Base-by-base conservation (phyloP, 1,140 invertebrate genomes). In the Chrysoperla carnea region DNA sequence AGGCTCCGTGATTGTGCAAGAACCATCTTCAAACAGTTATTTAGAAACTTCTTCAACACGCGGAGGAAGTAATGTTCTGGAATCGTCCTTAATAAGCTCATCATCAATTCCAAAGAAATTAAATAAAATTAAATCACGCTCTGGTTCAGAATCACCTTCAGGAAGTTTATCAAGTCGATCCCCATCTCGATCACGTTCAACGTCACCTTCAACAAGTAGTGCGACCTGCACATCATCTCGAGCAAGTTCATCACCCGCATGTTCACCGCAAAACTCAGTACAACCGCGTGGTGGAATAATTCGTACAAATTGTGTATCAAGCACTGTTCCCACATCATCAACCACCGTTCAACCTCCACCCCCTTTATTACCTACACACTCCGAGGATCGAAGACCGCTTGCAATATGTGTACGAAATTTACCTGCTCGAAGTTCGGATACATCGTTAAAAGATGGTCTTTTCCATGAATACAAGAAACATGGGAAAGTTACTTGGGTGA, bases 391-490 rank as follows among this genome's bases (percentile, higher is more conserved):
- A 45, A 65, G 80, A 46, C 81, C 85, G 29, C 63, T 91, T 45
- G 89, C 87, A 36, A 93, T 96, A 54, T 89, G 86, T 65, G 89
- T 95, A 40, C 74, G 81, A 50, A 92, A 93, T 61, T 66, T 95
- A 48, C 90, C 90, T 42, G 72, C 81, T 37, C 70, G 90, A 50
- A 94, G 90, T 46, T 79, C 76, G 64, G 87, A 91, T 65, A 91
- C 88, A 46, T 94, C 88, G 46, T 69, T 97, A 45, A 91, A 95
- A 67, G 93, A 97, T 67, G 91, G 91, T 45, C 73, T 97, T 45
- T 97, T 91, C 68, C 92, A 97, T 67, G 92, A 96, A 63, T 97
- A 95, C 70, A 95, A 96, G 67, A 96, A 96, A 55, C 88, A 96
- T 66, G 91, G 92, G 23, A 96, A 95, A 69, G 89, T 97, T 51